Evolutionary conservation across 2,113 vertebrate genomes (phyloP).

Genomic region (Lynx canadensis): DNA sequence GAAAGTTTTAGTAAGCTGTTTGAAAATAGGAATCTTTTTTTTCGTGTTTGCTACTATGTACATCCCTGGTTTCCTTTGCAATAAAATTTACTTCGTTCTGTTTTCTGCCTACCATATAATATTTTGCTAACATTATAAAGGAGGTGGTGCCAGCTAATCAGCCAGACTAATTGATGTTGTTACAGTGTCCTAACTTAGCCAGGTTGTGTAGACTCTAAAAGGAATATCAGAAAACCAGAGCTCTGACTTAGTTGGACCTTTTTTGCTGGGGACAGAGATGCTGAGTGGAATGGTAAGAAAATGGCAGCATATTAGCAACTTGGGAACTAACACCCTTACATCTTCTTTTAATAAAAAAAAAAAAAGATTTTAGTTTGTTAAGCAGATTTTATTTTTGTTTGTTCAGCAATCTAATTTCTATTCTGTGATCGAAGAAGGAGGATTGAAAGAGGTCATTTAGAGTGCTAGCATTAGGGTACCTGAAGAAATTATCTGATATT

Average conservation of each 20-base stretch:
- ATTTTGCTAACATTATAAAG: neutral
- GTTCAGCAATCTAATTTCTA: neutral
- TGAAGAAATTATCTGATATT: neutral
- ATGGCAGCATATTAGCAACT: neutral
- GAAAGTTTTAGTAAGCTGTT: neutral
- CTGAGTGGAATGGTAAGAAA: neutral
- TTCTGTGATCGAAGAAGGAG: neutral
- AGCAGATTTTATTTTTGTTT: conserved; percentile 43
- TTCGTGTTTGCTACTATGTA: neutral
- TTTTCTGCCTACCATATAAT: neutral
- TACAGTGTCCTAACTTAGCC: conserved; percentile 5
- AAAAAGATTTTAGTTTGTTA: neutral
- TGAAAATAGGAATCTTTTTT: neutral
- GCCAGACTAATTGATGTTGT: neutral
- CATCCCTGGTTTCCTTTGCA: neutral
- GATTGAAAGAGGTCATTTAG: conserved; percentile 2
- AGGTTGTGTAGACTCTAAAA: neutral
- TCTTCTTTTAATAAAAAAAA: neutral
- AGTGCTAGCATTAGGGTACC: neutral
- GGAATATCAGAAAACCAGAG: neutral
- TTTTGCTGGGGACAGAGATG: neutral
- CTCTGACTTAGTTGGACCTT: neutral
- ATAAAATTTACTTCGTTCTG: neutral
- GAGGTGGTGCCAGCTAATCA: neutral
- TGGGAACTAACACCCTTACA: neutral